A percentile compares a stretch with the other conserved stretches of the same genome.
Evolutionary conservation across 2,113 vertebrate genomes (phyloP).

Genomic region (Maccullochella peelii): DNA sequence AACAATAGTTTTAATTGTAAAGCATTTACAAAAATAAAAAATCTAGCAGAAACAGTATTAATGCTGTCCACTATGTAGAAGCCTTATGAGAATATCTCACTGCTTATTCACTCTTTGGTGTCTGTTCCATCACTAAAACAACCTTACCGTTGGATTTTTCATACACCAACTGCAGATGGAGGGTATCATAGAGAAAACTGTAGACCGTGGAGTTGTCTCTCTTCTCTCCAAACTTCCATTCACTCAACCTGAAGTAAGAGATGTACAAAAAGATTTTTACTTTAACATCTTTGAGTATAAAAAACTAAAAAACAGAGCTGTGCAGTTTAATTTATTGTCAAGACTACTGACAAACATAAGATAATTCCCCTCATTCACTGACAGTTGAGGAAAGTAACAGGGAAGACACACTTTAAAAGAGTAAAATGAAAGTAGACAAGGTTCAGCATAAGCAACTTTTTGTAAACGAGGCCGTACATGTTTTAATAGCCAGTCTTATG

Average conservation of each 20-base stretch:
- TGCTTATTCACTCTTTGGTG: neutral
- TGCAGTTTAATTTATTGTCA: neutral
- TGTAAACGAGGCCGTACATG: neutral
- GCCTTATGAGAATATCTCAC: neutral
- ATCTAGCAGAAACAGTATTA: neutral
- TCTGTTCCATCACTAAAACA: neutral
- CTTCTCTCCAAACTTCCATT: slow-evolving; percentile 75
- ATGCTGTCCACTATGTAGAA: neutral
- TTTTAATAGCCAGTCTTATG: neutral
- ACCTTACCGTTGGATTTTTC: slow-evolving; percentile 69
- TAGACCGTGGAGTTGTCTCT: slow-evolving; percentile 55
- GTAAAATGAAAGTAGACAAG: neutral
- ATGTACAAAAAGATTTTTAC: neutral
- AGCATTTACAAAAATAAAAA: neutral
- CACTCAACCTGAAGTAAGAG: slow-evolving; percentile 75
- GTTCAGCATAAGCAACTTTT: neutral
- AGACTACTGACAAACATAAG: neutral
- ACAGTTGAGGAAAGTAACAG: neutral
- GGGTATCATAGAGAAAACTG: slow-evolving; percentile 79
- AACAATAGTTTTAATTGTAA: neutral
- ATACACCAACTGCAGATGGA: slow-evolving; percentile 73
- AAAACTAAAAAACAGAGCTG: neutral
- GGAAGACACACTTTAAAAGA: neutral
- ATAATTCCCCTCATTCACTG: neutral
- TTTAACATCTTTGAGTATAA: neutral